Evolutionary conservation across 1,140 invertebrate species (phyloP), one percentile per base, ranked within the genome.

Genomic region (Acromyrmex heyeri): DNA sequence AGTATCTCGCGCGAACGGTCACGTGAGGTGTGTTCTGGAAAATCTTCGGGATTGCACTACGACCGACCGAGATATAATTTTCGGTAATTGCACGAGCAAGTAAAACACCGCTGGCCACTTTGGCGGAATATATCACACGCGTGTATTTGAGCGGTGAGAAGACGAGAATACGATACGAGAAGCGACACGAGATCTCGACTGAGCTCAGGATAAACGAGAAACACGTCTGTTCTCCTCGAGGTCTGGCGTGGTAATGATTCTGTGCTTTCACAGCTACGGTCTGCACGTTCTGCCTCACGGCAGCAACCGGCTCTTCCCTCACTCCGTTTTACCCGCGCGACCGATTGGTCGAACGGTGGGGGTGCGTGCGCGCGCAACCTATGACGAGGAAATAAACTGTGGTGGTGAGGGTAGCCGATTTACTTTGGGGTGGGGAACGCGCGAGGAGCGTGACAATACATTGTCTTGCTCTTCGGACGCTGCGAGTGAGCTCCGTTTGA

Each of bases 171-270:
- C 44, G 70, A 24, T 24, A 24, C 24, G 24, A 24, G 24, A 69
- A 76, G 73, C 69, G 44, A 83, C 94, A 92, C 93, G 92, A 94
- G 92, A 93, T 92, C 93, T 93, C 92, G 94, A 95, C 93, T 94
- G 94, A 94, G 93, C 89, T 88, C 91, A 91, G 92, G 61, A 85
- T 85, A 91, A 69, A 94, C 93, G 91, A 91, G 89, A 93, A 94
- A 92, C 92, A 90, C 94, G 94, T 95, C 94, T 93, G 91, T 83
- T 93, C 94, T 94, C 92, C 93, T 94, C 94, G 95, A 95, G 93
- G 90, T 95, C 93, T 93, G 92, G 91, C 92, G 93, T 93, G 92
- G 94, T 94, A 95, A 95, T 95, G 94, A 93, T 94, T 92, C 91
- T 93, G 91, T 92, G 91, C 92, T 92, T 93, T 94, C 76, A 16